Percentiles rank a stretch among this genome's conserved stretches.
Evolutionary conservation across 2,888 invertebrate species (phyloP).

Genomic region (Formica aserva): DNA sequence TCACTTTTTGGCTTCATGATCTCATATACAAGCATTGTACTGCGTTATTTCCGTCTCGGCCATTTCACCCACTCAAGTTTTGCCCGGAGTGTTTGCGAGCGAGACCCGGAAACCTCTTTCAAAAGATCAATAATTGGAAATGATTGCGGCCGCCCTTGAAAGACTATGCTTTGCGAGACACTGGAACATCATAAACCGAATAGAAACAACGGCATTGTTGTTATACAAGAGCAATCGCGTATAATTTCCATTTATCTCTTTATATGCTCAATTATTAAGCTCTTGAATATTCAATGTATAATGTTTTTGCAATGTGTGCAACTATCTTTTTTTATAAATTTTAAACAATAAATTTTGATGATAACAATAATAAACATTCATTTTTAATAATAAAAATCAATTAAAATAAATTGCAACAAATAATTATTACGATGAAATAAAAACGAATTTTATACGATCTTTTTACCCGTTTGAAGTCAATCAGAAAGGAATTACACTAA

Average conservation of each 20-base stretch:
- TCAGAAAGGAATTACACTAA: neutral
- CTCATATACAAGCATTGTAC: conserved; percentile 1
- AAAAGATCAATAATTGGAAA: conserved; percentile 81
- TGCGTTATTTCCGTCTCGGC: conserved; percentile 56
- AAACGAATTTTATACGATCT: neutral
- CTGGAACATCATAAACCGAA: conserved; percentile 31
- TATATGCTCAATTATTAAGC: neutral
- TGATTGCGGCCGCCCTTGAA: conserved; percentile 78
- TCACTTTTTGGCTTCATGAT: neutral
- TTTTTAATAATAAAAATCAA: conserved; percentile 8
- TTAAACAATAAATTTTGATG: neutral
- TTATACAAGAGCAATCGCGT: neutral
- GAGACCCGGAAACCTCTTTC: conserved; percentile 76
- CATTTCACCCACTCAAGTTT: conserved; percentile 75
- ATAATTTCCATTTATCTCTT: neutral
- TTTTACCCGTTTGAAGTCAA: neutral
- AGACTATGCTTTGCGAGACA: conserved; percentile 71
- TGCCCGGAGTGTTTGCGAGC: conserved; percentile 76
- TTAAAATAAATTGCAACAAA: neutral
- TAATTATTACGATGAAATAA: conserved; percentile 1
- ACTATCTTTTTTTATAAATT: conserved; percentile 18
- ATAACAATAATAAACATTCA: neutral
- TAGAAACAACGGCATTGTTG: neutral
- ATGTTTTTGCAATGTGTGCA: neutral
- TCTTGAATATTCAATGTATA: neutral